Conservation (phyloP, 2,888 invertebrate species). For the Drosophila meridiana region DNA sequence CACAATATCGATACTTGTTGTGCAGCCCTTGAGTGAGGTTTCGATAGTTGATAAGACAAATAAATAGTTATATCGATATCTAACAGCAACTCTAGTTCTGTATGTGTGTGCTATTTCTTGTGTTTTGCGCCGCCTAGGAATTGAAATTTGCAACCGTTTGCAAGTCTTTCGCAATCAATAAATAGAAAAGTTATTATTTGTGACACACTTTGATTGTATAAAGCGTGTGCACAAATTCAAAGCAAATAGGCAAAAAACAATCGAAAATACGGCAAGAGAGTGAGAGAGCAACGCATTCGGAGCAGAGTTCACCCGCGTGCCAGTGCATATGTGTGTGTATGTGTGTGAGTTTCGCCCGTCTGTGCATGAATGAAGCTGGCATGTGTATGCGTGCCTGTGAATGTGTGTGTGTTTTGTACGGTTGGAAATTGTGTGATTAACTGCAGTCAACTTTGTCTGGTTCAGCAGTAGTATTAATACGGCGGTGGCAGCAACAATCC, state of each 20-base stretch:
- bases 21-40: conserved; percentile 9
- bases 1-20: neutral
- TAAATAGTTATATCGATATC: conserved; percentile 32
- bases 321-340: conserved; percentile 31
- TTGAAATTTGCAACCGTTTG: conserved; percentile 38
- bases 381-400: conserved; percentile 27
- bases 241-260: conserved; percentile 12
- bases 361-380: conserved; percentile 31
- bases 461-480: conserved; percentile 55
- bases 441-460: conserved; percentile 48
- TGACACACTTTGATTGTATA: neutral
- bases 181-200: conserved; percentile 4
- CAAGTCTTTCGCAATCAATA: conserved; percentile 18
- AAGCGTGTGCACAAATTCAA: conserved; percentile 7
- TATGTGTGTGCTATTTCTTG: conserved; percentile 41
- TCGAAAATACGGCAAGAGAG: conserved; percentile 24
- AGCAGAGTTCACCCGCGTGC: conserved; percentile 59
- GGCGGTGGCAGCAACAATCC: conserved; percentile 36
- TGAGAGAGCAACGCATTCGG: conserved; percentile 28
- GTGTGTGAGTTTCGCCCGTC: conserved; percentile 37
- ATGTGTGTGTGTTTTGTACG: conserved; percentile 42
- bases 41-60: conserved; percentile 6
- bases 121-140: conserved; percentile 62
- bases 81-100: conserved; percentile 37
- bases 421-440: conserved; percentile 69